These are phyloP conservation scores for Aphelinus certus DNA, from an alignment of 1,140 invertebrate genomes.

Conservation along the genomic window DNA sequence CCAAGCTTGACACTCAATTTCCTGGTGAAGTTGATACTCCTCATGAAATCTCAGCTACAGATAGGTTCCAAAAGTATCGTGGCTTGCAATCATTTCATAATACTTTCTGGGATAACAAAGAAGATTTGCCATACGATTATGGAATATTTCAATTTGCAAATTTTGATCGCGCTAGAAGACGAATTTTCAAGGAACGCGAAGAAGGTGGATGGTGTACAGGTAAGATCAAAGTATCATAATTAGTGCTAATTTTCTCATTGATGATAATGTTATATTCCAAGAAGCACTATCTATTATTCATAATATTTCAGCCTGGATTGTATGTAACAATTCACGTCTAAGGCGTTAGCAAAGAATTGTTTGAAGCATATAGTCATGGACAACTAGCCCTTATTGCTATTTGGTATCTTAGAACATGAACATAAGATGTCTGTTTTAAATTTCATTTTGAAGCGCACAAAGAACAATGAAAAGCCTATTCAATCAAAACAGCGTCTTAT, in stretches of 20 bases:
- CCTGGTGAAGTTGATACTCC: constrained; percentile 99
- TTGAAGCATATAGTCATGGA: constrained; percentile 67
- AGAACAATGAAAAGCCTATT: constrained; percentile 76
- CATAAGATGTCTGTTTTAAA: constrained; percentile 97
- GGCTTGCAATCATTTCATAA: constrained; percentile 95
- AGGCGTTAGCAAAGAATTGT: constrained; percentile 77
- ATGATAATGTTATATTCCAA: too few relatives aligned
- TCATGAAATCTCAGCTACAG: constrained; percentile 78
- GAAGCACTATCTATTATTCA: neutral
- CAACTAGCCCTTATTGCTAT: constrained; percentile 73
- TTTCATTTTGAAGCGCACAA: constrained; percentile 81
- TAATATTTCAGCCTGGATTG: constrained; percentile 77
- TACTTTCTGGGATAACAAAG: constrained; percentile 94
- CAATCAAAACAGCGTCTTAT: constrained; percentile 94
- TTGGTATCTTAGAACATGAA: constrained; percentile 90
- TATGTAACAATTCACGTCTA: constrained; percentile 86
- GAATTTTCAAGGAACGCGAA: constrained; percentile 76
- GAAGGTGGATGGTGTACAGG: constrained; percentile 69
- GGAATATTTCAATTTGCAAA: constrained; percentile 96
- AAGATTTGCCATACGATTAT: constrained; percentile 96
- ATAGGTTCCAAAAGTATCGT: constrained; percentile 92
- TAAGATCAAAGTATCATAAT: constrained; percentile 50
- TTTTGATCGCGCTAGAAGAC: constrained; percentile 86
- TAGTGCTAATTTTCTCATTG: neutral
- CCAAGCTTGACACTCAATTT: constrained; percentile 86